Conservation (phyloP, 2,888 invertebrate genomes). For the Bhutanitis thaidina region DNA sequence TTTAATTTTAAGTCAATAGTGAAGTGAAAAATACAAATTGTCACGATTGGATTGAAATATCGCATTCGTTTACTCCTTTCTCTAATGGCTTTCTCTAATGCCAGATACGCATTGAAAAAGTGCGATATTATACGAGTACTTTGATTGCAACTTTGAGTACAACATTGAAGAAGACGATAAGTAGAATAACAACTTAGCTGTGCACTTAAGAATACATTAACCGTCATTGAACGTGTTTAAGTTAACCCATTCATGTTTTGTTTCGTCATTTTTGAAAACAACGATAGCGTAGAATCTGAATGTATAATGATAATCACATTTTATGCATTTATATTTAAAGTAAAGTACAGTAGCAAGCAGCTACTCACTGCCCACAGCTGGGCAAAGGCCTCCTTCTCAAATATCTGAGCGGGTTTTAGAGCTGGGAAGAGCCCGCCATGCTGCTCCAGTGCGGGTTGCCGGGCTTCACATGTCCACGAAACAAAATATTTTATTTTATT, state of each 20-base stretch:
- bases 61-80: background rate
- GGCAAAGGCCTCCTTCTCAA: too few relatives aligned
- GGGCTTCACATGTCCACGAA: too few relatives aligned
- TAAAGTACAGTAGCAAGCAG: too few relatives aligned
- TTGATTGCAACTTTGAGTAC: slow-evolving; percentile 21
- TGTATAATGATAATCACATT: background rate
- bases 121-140: slow-evolving; percentile 19
- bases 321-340: too few relatives aligned
- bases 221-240: slow-evolving; percentile 20
- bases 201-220: slow-evolving; percentile 34
- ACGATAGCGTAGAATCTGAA: slow-evolving; percentile 1
- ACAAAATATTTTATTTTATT: too few relatives aligned
- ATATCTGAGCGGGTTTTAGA: too few relatives aligned
- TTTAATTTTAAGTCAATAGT: too few relatives aligned
- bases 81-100: too few relatives aligned
- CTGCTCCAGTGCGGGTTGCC: too few relatives aligned
- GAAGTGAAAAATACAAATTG: too few relatives aligned
- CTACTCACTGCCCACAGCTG: too few relatives aligned
- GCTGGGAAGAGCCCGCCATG: too few relatives aligned
- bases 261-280: slow-evolving; percentile 10
- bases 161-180: slow-evolving; percentile 18
- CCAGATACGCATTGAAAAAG: slow-evolving; percentile 5
- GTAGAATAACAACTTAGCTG: slow-evolving; percentile 30
- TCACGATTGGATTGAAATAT: background rate
- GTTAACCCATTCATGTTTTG: slow-evolving; percentile 13